phyloP scores from a whole-genome alignment of 92 coral and sea anemone genomes.

The Montipora capitata region DNA sequence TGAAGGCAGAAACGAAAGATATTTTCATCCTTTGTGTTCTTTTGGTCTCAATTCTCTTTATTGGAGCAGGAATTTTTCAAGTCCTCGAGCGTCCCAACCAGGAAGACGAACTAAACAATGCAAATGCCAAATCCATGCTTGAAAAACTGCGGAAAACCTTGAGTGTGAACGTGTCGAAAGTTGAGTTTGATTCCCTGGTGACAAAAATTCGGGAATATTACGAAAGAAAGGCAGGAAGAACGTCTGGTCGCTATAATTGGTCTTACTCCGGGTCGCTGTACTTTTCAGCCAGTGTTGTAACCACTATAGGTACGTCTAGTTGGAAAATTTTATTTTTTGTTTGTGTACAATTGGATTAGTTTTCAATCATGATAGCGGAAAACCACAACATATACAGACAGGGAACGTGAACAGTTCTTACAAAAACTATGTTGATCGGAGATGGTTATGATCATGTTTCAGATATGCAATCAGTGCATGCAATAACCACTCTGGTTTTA shows the following conservation, averaged over 20 bases:
- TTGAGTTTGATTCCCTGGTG: conserved; percentile 41
- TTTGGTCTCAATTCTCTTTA: conserved; percentile 10
- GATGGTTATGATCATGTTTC: no score
- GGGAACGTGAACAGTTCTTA: no score
- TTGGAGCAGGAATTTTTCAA: conserved; percentile 69
- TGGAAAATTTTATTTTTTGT: neutral
- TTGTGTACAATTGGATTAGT: neutral
- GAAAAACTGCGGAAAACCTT: conserved; percentile 28
- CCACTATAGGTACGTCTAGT: conserved; percentile 70
- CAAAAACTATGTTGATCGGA: no score
- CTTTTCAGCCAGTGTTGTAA: conserved; percentile 65
- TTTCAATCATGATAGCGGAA: neutral
- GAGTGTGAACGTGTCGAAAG: conserved; percentile 40
- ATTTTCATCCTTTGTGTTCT: conserved; percentile 17
- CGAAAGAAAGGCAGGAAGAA: neutral
- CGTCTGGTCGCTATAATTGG: conserved; percentile 32
- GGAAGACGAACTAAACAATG: neutral
- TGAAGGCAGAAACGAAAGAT: conserved; percentile 29
- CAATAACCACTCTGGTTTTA: no score
- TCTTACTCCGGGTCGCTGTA: conserved; percentile 66
- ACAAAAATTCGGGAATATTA: conserved; percentile 10
- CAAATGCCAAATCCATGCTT: neutral
- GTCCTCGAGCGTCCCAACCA: conserved; percentile 46
- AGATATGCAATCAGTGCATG: no score
- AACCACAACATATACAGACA: neutral